Conservation (phyloP, 2,113 vertebrate species). For the Todiramphus saurophagus region DNA sequence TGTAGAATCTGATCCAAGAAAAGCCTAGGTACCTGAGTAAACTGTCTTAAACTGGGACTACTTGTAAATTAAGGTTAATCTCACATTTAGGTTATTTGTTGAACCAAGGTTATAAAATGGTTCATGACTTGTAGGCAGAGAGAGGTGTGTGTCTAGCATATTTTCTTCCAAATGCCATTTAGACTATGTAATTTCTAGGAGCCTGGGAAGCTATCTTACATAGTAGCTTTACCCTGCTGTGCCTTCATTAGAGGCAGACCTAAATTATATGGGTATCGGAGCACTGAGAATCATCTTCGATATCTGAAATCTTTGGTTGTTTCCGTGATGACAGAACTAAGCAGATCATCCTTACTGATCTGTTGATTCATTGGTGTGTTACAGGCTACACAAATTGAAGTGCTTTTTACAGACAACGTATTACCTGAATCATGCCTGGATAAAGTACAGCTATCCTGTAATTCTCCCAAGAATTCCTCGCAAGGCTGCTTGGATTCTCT, state of each 20-base stretch:
- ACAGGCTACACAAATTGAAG: not conserved
- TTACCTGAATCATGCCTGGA: not conserved
- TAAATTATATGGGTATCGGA: not conserved
- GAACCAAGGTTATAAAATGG: not conserved
- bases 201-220: not conserved
- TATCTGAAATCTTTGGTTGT: not conserved
- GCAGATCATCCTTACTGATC: not conserved
- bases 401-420: not conserved
- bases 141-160: not conserved
- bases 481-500: not conserved
- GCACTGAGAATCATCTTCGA: not conserved
- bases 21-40: not conserved
- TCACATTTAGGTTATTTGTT: not conserved
- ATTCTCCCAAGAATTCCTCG: not conserved
- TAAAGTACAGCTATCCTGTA: not conserved
- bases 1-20: not conserved
- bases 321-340: not conserved
- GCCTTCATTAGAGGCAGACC: not conserved
- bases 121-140: not conserved
- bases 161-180: not conserved
- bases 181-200: not conserved
- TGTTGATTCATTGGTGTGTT: not conserved
- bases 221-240: not conserved
- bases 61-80: rapidly evolving
- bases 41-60: not conserved